Percentiles rank a stretch among this genome's conserved stretches.
Conservation (phyloP, 2,113 vertebrate species). For the Pterocles orientalis region DNA sequence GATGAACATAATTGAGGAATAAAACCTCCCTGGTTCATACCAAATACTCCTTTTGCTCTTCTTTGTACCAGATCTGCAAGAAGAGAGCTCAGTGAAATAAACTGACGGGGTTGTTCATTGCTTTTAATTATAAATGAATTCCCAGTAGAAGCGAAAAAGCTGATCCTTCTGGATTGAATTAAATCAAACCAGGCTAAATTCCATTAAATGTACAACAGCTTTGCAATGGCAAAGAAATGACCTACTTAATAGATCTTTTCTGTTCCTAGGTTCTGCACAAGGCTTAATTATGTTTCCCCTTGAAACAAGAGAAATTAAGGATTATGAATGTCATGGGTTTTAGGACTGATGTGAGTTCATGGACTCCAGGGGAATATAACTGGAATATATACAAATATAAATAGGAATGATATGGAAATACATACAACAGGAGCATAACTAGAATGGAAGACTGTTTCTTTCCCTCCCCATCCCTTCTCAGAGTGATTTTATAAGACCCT, state of each 20-base stretch:
- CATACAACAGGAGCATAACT: not conserved
- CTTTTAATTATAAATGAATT: conserved; percentile 66
- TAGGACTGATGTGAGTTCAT: conserved; percentile 12
- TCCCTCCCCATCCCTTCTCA: not conserved
- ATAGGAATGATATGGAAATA: not conserved
- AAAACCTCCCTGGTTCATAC: not conserved
- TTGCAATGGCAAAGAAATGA: conserved; percentile 45
- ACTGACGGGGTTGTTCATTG: not conserved
- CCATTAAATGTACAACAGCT: conserved; percentile 45
- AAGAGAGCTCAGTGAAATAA: conserved; percentile 14
- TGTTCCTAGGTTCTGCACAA: conserved; percentile 25
- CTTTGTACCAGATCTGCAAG: not conserved
- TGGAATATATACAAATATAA: not conserved
- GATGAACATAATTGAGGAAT: not conserved
- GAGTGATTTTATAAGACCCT: not conserved
- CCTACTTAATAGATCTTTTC: conserved; percentile 52
- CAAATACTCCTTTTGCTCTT: not conserved
- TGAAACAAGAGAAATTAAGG: conserved; percentile 49
- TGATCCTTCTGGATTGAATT: conserved; percentile 53
- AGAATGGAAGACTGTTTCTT: not conserved
- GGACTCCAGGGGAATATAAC: not conserved
- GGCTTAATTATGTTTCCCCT: conserved; percentile 57
- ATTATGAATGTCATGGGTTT: conserved; percentile 1
- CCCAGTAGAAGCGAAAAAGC: conserved; percentile 16
- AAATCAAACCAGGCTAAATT: conserved; percentile 52